Evolutionary conservation across 2,888 invertebrate species (phyloP).

Genomic region (Teleogryllus oceanicus): DNA sequence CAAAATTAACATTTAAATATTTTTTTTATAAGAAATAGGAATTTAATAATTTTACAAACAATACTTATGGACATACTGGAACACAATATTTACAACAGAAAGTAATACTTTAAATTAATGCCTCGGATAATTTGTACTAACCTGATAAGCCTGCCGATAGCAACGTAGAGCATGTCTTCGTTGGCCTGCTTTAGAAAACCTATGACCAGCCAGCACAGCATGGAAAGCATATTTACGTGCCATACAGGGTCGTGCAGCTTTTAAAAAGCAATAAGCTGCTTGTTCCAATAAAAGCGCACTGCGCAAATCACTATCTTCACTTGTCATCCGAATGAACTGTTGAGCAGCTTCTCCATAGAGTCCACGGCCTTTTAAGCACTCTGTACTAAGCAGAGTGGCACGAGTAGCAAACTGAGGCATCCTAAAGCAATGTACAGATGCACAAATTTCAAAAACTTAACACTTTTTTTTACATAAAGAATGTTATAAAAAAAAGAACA

Average conservation of each 20-base stretch:
- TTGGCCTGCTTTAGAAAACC: constrained; percentile 90
- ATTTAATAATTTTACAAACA: constrained; percentile 12
- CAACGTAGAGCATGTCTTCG: constrained; percentile 87
- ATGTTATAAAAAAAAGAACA: too few relatives aligned
- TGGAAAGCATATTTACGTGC: constrained; percentile 93
- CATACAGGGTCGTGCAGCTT: constrained; percentile 64
- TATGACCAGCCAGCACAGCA: constrained; percentile 92
- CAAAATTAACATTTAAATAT: too few relatives aligned
- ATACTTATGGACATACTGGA: neutral
- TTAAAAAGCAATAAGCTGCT: constrained; percentile 87
- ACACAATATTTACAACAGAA: too few relatives aligned
- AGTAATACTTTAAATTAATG: too few relatives aligned
- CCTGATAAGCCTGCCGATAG: constrained; percentile 88
- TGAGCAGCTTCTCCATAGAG: constrained; percentile 90
- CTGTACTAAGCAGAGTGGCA: constrained; percentile 83
- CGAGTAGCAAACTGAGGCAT: constrained; percentile 89
- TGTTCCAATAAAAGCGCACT: constrained; percentile 93
- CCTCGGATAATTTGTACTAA: constrained; percentile 43
- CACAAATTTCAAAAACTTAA: too few relatives aligned
- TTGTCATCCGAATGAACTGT: constrained; percentile 91
- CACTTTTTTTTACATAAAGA: too few relatives aligned
- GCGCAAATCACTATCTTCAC: constrained; percentile 94
- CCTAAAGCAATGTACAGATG: constrained; percentile 50
- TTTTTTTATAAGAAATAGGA: too few relatives aligned
- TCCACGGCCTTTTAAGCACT: constrained; percentile 75